Base-by-base conservation (phyloP, 2,113 vertebrate genomes). In the Leptobrachium ailaonicum region DNA sequence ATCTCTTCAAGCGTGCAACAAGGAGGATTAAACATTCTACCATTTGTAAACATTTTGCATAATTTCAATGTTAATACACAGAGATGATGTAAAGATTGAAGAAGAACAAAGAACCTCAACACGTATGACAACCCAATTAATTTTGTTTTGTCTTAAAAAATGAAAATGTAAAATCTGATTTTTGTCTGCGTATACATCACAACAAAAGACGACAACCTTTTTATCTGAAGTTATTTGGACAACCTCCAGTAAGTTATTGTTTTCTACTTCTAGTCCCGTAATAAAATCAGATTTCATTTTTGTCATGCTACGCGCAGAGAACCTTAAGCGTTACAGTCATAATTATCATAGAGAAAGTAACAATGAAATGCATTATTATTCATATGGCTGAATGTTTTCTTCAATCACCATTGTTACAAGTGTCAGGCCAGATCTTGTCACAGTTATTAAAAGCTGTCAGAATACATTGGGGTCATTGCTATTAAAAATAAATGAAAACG, bases 401-500 rank as follows among this genome's bases (percentile, higher is more conserved):
- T 76, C 75, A 67, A 53, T 41, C 74, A 45, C 53, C 7, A 71
- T 71, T 78, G 47, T 73, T 66, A 73, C 40, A 72, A 79, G 50
- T 73, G 70, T 66, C 77, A 80, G 62, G 50, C 45, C 71, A 56
- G 58, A 45, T 54, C 60, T n/a, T 72, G 44, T 72, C 58, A 66
- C 69, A 79, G 45, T 80, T 73, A 72, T 63, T 67, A 66, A 73
- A 73, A 67, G 50, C 70, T 58, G 77, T 80, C 77, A 66, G 41
- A 66, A 42, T 10, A 9, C 20, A 73, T 80, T 58, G 70, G 47
- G 70, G 77, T 80, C 60, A 63, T 78, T 78, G 56, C 50, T 62
- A 56, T 71, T 71, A 47, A 60, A 20, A 78, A 56, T 42, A 80
- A 66, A 80, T 73, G 12, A 71, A 58, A 66, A 73, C 40, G 70